A percentile compares a stretch with the other conserved stretches of the same genome.
Conservation (phyloP, 2,797 vertebrate genomes). For the Chrosomus eos region DNA sequence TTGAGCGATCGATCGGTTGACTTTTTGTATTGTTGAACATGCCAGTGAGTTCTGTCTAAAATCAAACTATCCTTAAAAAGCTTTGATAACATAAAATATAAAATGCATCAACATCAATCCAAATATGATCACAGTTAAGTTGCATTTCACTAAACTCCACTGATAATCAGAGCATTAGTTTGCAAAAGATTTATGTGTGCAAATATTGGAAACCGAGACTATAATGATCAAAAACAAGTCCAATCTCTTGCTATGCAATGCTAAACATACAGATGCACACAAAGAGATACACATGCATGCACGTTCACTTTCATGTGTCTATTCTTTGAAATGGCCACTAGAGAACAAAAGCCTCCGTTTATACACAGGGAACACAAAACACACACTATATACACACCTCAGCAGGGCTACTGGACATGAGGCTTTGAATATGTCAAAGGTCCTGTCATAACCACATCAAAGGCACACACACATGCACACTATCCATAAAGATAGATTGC, state of each 20-base stretch:
- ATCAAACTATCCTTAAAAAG: background rate
- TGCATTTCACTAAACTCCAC: background rate
- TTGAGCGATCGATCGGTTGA: background rate
- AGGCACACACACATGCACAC: constrained; percentile 41
- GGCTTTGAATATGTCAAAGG: constrained; percentile 74
- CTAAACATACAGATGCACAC: background rate
- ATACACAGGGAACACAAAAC: constrained; percentile 65
- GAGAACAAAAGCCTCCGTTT: constrained; percentile 71
- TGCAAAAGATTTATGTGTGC: background rate
- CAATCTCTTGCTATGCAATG: background rate
- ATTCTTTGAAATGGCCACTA: constrained; percentile 70
- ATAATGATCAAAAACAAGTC: background rate
- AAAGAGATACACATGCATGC: background rate
- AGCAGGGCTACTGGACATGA: constrained; percentile 80
- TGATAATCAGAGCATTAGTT: background rate
- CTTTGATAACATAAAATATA: background rate
- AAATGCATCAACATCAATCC: background rate
- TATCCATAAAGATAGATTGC: constrained; percentile 69
- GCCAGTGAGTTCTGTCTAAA: background rate
- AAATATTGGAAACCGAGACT: background rate
- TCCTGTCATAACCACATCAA: constrained; percentile 79
- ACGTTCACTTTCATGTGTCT: constrained; percentile 65
- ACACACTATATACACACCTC: constrained; percentile 58
- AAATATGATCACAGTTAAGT: background rate
- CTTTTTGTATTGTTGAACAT: background rate